Evolutionary conservation across 2,797 vertebrate species (phyloP), one percentile per base, ranked within the genome.

Genomic region (Siniperca obscura): DNA sequence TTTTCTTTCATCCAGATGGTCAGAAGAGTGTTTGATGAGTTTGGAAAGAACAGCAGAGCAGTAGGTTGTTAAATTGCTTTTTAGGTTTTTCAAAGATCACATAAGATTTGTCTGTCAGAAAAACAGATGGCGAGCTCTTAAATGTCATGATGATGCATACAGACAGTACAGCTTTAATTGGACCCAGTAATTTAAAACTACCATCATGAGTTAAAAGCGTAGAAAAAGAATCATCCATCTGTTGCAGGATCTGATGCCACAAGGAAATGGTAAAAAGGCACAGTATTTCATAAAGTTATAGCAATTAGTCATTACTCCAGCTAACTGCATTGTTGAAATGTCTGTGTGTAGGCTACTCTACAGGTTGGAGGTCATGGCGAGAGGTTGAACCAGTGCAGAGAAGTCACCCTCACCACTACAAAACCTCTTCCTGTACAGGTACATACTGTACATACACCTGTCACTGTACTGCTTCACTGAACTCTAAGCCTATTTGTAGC

Each of bases 351-450:
- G 98, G 98, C 98, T 0, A 97, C 98, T 0, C 95, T 99, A 76
- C 98, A 99, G 92, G 98, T 99, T 0, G 98, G 98, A n/a, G 98
- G 98, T 82, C 98, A 99, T 0, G 98, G 98, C 0, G 98, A 99
- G 88, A 93, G 98, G 76, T 91, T 99, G 91, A 97, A 97, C 57
- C 98, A 99, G 93, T 99, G 98, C 76, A 94, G 95, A 0, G 97
- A 98, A 83, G 98, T 98, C 81, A 94, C 96, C 68, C 97, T 99
- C 61, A 98, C 96, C 81, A 99, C 97, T 0, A 96, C 93, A 56
- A 99, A 99, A 91, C 95, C 97, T 80, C 97, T 99, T 60, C 98
- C 98, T 0, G 97, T 99, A 2, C 93, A 94, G 93, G 93, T 92
- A 81, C 40, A 3, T 1, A 7, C 55, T 60, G 21, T 13, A 11